These are phyloP conservation scores for Scatophagus argus DNA, from an alignment of 2,113 vertebrate genomes.

Conservation along the genomic window DNA sequence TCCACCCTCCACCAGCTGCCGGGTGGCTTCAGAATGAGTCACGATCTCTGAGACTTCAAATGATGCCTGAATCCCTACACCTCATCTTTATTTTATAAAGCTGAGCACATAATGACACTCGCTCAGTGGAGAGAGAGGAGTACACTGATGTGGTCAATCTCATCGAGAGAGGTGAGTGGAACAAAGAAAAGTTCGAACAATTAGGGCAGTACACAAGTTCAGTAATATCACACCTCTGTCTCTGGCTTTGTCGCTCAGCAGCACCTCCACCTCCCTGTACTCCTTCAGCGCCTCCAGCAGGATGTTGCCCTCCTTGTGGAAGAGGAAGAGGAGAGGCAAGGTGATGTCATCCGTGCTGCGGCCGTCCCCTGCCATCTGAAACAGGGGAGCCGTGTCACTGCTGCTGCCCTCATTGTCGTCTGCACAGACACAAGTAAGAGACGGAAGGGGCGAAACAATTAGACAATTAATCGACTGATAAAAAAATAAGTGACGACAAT, in stretches of 20 bases:
- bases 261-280: slow-evolving; percentile 94
- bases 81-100: slow-evolving; percentile 62
- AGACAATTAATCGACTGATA: neutral
- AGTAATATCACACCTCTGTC: slow-evolving; percentile 89
- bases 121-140: slow-evolving; percentile 3
- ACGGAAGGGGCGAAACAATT: neutral
- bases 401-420: slow-evolving; percentile 99
- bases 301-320: slow-evolving; percentile 97
- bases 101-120: slow-evolving; percentile 22
- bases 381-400: slow-evolving; percentile 97
- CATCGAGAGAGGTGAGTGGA: slow-evolving; percentile 3
- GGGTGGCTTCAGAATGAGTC: slow-evolving; percentile 52
- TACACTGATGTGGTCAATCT: slow-evolving; percentile 21
- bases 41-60: slow-evolving; percentile 33
- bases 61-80: slow-evolving; percentile 8
- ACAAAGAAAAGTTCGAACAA: neutral
- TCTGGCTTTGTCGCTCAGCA: slow-evolving; percentile 96
- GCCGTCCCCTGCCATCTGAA: slow-evolving; percentile 99
- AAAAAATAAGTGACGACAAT: neutral
- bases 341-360: slow-evolving; percentile 94
- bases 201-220: neutral
- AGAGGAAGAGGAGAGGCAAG: slow-evolving; percentile 96
- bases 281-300: slow-evolving; percentile 93
- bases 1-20: slow-evolving; percentile 25
- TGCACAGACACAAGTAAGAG: slow-evolving; percentile 60